These are phyloP conservation scores for Apis cerana DNA, from an alignment of 1,140 invertebrate genomes.

Conservation along the genomic window DNA sequence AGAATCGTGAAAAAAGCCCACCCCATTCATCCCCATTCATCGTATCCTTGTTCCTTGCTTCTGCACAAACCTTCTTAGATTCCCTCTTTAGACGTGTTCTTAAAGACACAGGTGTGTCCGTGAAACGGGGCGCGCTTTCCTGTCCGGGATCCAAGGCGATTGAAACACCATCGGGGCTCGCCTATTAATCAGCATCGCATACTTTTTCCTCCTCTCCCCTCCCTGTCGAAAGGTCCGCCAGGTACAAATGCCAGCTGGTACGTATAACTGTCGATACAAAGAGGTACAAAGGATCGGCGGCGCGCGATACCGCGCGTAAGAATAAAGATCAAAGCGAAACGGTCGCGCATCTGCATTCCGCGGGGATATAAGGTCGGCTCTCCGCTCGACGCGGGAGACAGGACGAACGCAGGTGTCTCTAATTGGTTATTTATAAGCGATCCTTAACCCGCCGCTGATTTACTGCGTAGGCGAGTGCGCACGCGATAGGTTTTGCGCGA, in stretches of 20 bases:
- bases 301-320: slow-evolving; percentile 2
- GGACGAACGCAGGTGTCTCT: slow-evolving; percentile 64
- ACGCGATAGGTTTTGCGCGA: slow-evolving; percentile 59
- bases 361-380: slow-evolving; percentile 55
- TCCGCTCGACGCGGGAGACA: background rate
- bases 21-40: background rate
- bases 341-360: slow-evolving; percentile 65
- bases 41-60: background rate
- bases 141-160: background rate
- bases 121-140: background rate
- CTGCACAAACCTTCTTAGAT: background rate
- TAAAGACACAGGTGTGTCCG: background rate
- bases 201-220: too few relatives aligned
- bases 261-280: slow-evolving; percentile 49
- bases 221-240: background rate
- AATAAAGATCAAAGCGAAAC: slow-evolving; percentile 65
- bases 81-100: too few relatives aligned
- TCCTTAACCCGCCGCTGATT: slow-evolving; percentile 66
- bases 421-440: slow-evolving; percentile 71
- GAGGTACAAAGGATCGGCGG: slow-evolving; percentile 15
- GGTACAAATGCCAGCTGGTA: slow-evolving; percentile 52
- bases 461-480: slow-evolving; percentile 51
- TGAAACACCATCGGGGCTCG: background rate
- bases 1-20: background rate
- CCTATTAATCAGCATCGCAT: slow-evolving; percentile 46